Conservation (phyloP, 30 jellyfish, hydroid and myxozoan species). For the Aurelia sp. region DNA sequence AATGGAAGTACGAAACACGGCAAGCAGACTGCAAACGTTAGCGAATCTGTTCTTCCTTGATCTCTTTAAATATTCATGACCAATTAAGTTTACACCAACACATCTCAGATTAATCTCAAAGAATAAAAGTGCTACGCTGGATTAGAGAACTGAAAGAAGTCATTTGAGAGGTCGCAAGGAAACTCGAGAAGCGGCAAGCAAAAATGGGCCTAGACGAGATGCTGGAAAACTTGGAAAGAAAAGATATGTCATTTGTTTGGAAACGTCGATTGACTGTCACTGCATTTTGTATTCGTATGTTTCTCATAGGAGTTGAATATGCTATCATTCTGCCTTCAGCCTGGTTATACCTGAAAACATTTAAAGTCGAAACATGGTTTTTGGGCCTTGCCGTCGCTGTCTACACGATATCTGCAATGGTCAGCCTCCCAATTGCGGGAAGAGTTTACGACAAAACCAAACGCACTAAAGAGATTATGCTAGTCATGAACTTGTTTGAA, state of each 20-base stretch:
- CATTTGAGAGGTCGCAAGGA: too few relatives aligned
- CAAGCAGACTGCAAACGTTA: too few relatives aligned
- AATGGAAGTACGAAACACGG: too few relatives aligned
- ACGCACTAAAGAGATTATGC: conserved; percentile 83
- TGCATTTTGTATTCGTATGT: conserved; percentile 89
- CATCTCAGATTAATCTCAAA: too few relatives aligned
- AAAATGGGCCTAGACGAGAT: conserved; percentile 73
- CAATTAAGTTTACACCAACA: too few relatives aligned
- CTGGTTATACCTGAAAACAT: conserved; percentile 86
- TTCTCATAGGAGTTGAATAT: conserved; percentile 95
- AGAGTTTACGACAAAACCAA: conserved; percentile 81
- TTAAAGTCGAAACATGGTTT: conserved; percentile 90
- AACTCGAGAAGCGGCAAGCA: neutral
- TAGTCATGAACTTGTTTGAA: conserved; percentile 83
- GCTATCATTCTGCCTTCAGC: conserved; percentile 94
- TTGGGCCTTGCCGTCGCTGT: conserved; percentile 88
- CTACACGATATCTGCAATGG: conserved; percentile 90
- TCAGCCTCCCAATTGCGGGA: conserved; percentile 94
- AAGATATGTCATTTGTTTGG: conserved; percentile 80
- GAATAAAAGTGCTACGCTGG: too few relatives aligned
- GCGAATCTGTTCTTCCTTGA: too few relatives aligned
- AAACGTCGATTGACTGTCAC: conserved; percentile 87
- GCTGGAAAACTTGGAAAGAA: conserved; percentile 51
- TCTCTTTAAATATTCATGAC: too few relatives aligned
- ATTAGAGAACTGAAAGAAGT: too few relatives aligned